Evolutionary conservation across 1,140 invertebrate species (phyloP), one percentile per base, ranked within the genome.

Genomic region (Melitaea cinxia): DNA sequence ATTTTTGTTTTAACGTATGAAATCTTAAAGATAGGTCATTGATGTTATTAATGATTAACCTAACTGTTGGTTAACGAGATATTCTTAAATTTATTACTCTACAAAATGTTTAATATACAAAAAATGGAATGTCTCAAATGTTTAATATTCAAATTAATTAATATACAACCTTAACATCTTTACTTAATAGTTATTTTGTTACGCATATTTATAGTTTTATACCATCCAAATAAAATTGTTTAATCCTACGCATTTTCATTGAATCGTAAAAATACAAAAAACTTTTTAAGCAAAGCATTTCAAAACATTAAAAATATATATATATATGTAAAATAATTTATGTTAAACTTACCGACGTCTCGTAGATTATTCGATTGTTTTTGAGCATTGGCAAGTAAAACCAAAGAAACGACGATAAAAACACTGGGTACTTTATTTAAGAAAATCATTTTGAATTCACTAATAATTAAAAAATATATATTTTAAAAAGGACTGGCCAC

Each of bases 371-470:
- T 81, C 0, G 82, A 76, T 15, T 78, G 53, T 75, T 86, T 82
- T 72, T 89, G 87, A 52, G 87, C 87, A 75, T 72, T 88, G 45
- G 80, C 81, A 47, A 89, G 73, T 47, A 88, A 72, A 65, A 88
- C 77, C 56, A 89, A 58, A n/a, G 77, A 83, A 53, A 88, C 78
- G 62, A 89, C 55, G 50, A 88, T 37, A 64, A 71, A 62, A 61
- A 89, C 81, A 83, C 78, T 81, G n/a, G 77, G 78, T 64, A 86
- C 63, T 70, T 80, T 84, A 37, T 77, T 76, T 62, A 78, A 53
- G 42, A 82, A 76, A 70, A 85, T 87, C 72, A 78, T 83, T 21
- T 45, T 47, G 10, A 6, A 47, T 23, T 17, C 42, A 47, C 42
- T 47, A 49, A 55, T 56, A 52, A 57, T 66, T 65, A 62, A 37